phyloP scores from a whole-genome alignment of 2,888 invertebrate genomes.

The Limnephilus lunatus region DNA sequence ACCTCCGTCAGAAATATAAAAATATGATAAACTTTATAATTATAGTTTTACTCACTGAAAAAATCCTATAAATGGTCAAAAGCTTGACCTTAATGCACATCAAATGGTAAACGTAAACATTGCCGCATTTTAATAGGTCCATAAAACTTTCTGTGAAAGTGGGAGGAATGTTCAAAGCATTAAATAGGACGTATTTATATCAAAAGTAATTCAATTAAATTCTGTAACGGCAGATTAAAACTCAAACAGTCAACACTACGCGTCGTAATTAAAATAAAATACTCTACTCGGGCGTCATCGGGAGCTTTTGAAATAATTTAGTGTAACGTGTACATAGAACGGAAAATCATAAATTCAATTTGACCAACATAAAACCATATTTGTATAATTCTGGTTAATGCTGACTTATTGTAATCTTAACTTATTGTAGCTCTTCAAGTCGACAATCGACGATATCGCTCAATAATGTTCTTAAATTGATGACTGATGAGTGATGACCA shows the following conservation, averaged over 20 bases:
- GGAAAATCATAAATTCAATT: constrained; percentile 12
- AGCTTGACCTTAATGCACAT: background rate
- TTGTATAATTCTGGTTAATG: background rate
- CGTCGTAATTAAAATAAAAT: constrained; percentile 19
- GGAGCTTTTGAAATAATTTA: constrained; percentile 24
- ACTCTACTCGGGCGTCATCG: background rate
- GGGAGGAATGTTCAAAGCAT: background rate
- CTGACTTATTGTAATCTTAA: background rate
- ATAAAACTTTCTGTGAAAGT: constrained; percentile 19
- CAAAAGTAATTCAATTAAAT: constrained; percentile 14
- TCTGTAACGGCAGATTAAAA: constrained; percentile 11
- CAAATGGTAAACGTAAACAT: background rate
- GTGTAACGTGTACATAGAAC: background rate
- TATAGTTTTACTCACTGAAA: background rate
- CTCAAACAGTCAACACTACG: constrained; percentile 19
- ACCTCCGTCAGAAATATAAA: background rate
- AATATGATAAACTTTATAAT: background rate
- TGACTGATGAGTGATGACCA: background rate
- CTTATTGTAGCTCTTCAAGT: background rate
- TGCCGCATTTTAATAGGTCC: background rate
- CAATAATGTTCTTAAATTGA: no score
- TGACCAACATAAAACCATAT: background rate
- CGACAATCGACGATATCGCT: background rate
- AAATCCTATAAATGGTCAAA: background rate
- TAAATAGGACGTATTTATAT: constrained; percentile 15